Evolutionary conservation across 2,797 vertebrate genomes (phyloP), one percentile per base, ranked within the genome.

Genomic region (Pseudochaenichthys georgianus): DNA sequence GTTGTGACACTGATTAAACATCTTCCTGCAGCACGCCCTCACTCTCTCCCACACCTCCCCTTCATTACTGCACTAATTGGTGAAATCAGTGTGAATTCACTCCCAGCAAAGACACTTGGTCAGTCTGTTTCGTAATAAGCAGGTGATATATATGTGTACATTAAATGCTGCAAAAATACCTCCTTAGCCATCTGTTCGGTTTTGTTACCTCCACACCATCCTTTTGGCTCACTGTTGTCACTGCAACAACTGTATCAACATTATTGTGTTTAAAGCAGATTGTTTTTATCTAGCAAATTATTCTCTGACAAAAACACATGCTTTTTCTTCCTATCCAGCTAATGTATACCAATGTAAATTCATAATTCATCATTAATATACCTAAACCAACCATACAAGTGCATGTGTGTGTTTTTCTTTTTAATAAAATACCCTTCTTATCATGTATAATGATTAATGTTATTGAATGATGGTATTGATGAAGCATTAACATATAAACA

Each of bases 61-160:
- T 70, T 31, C 45, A 84, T 34, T 43, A 73, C 64, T 48, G 51
- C 75, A 81, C 74, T 86, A 82, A 89, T 81, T 86, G 77, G 57
- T 10, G 3, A 70, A 80, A 75, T 78, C 63, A 47, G 64, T 31
- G 78, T 64, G 63, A 80, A 70, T 71, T 67, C 66, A 63, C 21
- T 21, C 50, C 47, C 54, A 72, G 60, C 58, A 54, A 28, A 43
- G 21, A 69, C 61, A 50, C 45, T 45, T 28, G 41, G 21, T 53
- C 13, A 11, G 19, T 17, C 42, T 46, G 61, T 48, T 68, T 67
- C 15, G 12, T 38, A 72, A 75, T 42, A 10, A 62, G 8, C 28
- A 68, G 57, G 53, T 67, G 66, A 51, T 50, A 15, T 3, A 51
- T 28, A 38, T 47, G 41, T 53, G 10, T 53, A 11, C 28, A 28